Evolutionary conservation across 2,888 invertebrate species (phyloP).

Genomic region (Meta bourneti): DNA sequence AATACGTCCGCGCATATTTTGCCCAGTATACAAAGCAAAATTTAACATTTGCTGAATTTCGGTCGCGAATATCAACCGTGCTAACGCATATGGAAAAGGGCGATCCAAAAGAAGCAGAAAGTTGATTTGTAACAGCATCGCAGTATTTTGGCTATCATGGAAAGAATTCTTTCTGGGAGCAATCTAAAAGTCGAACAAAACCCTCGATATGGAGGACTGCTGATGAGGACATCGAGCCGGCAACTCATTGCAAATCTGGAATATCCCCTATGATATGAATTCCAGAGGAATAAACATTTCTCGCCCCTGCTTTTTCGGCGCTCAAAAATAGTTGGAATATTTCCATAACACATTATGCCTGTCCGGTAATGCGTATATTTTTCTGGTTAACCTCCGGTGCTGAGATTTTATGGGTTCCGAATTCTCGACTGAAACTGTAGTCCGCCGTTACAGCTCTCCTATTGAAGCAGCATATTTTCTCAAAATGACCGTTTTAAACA

Average conservation of each 20-base stretch:
- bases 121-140: background rate
- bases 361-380: conserved; percentile 52
- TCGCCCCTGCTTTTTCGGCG: conserved; percentile 2
- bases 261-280: conserved; percentile 38
- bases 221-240: background rate
- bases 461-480: conserved; percentile 8
- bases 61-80: background rate
- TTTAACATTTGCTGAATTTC: background rate
- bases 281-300: conserved; percentile 27
- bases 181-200: background rate
- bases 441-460: background rate
- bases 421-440: conserved; percentile 12
- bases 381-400: conserved; percentile 7
- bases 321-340: conserved; percentile 45
- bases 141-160: background rate
- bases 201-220: background rate
- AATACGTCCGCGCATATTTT: no score
- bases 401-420: conserved; percentile 25
- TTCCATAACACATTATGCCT: conserved; percentile 43
- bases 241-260: conserved; percentile 27
- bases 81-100: background rate
- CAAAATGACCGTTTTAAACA: conserved; percentile 18
- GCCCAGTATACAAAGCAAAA: no score
- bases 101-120: background rate
- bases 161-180: background rate